Percentiles rank a stretch among this genome's conserved stretches.
Conservation (phyloP, 2,113 vertebrate species). For the Galemys pyrenaicus region DNA sequence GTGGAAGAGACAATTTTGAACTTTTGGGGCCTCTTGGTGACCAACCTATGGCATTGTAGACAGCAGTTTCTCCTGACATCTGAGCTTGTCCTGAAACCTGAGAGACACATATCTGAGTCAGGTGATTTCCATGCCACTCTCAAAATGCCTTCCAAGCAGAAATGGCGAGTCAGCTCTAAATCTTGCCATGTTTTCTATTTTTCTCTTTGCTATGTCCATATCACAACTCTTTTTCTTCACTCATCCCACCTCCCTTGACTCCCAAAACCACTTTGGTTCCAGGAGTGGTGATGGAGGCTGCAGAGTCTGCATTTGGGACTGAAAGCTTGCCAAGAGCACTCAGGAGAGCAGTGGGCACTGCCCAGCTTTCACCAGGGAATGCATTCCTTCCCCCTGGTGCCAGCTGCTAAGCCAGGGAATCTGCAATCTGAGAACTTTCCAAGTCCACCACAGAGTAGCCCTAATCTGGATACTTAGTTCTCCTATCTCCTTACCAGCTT, state of each 20-base stretch:
- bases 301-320: background rate
- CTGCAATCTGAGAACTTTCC: background rate
- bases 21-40: background rate
- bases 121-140: background rate
- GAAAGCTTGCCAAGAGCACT: background rate
- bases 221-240: background rate
- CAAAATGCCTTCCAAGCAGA: background rate
- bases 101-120: slow-evolving; percentile 18
- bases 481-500: background rate
- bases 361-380: background rate
- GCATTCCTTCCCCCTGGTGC: background rate
- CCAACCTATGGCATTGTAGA: background rate
- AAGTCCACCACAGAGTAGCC: background rate
- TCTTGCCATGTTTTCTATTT: background rate
- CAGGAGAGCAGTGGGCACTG: background rate
- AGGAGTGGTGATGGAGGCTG: background rate
- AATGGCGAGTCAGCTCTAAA: background rate
- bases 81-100: background rate
- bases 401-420: background rate
- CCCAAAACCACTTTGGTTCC: background rate
- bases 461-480: background rate
- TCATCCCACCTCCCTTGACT: fast-evolving
- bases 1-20: background rate
- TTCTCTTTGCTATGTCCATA: background rate
- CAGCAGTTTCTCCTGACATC: background rate